phyloP scores from a whole-genome alignment of 2,888 invertebrate genomes.

The Teinopalpus imperialis region DNA sequence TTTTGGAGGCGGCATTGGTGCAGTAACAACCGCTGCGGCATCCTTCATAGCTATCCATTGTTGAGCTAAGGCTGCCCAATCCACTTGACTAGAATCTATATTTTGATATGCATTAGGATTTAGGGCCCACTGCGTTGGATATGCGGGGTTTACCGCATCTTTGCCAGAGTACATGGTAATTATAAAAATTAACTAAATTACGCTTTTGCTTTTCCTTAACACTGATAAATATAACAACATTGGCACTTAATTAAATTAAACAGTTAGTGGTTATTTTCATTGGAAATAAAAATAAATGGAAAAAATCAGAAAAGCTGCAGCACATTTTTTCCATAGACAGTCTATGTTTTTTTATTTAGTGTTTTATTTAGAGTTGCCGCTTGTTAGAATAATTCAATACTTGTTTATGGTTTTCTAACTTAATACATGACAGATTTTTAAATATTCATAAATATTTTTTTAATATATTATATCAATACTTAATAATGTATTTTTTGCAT shows the following conservation, averaged over 20 bases:
- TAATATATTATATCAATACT: no score
- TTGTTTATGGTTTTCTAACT: no score
- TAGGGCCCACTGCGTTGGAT: conserved; percentile 89
- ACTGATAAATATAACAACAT: conserved; percentile 27
- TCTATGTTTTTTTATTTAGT: conserved; percentile 7
- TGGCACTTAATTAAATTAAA: conserved; percentile 29
- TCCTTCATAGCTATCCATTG: conserved; percentile 99
- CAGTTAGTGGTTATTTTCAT: conserved; percentile 22
- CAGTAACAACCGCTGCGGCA: conserved; percentile 81
- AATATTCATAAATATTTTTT: no score
- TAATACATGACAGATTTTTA: no score
- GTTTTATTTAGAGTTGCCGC: background rate
- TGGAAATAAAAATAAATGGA: conserved; percentile 16
- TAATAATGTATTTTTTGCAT: no score
- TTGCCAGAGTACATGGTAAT: conserved; percentile 81
- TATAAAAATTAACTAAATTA: conserved; percentile 27
- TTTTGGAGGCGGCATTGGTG: conserved; percentile 83
- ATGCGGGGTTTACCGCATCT: conserved; percentile 83
- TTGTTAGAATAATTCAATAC: conserved; percentile 9
- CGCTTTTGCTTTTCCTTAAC: conserved; percentile 24
- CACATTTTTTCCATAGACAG: conserved; percentile 28
- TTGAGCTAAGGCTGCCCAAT: conserved; percentile 98
- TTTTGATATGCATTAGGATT: conserved; percentile 92
- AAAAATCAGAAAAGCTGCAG: conserved; percentile 13
- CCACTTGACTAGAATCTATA: conserved; percentile 92